These are phyloP conservation scores for Mobula hypostoma DNA, from an alignment of 2,113 vertebrate genomes.

Conservation along the genomic window DNA sequence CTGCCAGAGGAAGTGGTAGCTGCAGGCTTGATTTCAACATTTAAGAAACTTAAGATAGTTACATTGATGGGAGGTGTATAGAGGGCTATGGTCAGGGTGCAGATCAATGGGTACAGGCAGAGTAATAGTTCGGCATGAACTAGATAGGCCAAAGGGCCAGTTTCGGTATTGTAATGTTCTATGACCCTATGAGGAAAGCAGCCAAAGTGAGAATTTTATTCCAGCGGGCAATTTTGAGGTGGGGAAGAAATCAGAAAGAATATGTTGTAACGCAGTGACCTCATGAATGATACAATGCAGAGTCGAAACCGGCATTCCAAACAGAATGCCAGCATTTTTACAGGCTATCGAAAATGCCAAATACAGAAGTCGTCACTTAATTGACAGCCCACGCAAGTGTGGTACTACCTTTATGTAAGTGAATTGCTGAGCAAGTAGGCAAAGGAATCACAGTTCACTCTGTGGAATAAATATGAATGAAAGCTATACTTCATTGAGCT, in stretches of 20 bases:
- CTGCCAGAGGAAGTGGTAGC: too few relatives aligned
- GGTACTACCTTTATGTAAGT: not conserved
- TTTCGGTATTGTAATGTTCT: too few relatives aligned
- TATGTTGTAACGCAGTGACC: not conserved
- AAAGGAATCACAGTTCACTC: not conserved
- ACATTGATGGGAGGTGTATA: too few relatives aligned
- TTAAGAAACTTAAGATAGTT: too few relatives aligned
- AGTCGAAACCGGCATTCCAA: not conserved
- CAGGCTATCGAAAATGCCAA: not conserved
- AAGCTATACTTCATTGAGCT: not conserved
- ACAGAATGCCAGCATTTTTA: not conserved
- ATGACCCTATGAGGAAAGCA: too few relatives aligned
- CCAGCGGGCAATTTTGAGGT: not conserved
- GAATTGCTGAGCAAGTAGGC: not conserved
- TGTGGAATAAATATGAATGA: conserved; percentile 2
- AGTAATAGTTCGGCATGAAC: too few relatives aligned
- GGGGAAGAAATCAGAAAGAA: not conserved
- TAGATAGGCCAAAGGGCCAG: too few relatives aligned
- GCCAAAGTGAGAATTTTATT: not conserved
- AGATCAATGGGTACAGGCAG: too few relatives aligned
- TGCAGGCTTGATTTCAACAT: too few relatives aligned
- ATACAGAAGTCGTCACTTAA: not conserved
- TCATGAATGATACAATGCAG: not conserved
- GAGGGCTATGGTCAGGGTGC: too few relatives aligned
- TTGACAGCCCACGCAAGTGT: not conserved